phyloP scores from a whole-genome alignment of 2,113 vertebrate species.

The Pelmatolapia mariae region DNA sequence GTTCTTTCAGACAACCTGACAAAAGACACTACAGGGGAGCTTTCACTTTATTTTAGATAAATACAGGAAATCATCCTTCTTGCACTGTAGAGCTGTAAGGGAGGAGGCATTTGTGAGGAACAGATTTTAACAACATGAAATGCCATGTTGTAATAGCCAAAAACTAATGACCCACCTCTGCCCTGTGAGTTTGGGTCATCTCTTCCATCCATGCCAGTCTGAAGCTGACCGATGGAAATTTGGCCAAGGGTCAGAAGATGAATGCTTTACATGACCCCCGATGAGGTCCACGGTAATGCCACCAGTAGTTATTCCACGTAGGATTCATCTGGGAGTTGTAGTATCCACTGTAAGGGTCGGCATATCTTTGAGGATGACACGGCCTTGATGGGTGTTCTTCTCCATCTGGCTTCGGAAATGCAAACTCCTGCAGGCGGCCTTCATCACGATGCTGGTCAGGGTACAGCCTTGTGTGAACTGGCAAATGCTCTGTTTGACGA shows the following conservation, averaged over 20 bases:
- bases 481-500: not conserved
- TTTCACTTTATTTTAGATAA: not conserved
- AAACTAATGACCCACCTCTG: not conserved
- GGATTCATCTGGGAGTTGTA: not conserved
- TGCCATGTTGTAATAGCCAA: not conserved
- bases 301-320: not conserved
- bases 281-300: not conserved
- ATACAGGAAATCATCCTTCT: not conserved
- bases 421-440: not conserved
- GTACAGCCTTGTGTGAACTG: not conserved
- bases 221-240: not conserved
- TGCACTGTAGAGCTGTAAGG: not conserved
- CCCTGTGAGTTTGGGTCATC: not conserved
- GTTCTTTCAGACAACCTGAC: not conserved
- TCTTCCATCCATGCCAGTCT: not conserved
- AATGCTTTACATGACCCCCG: not conserved
- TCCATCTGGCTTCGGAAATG: not conserved
- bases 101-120: not conserved
- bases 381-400: not conserved
- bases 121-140: not conserved
- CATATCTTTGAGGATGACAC: not conserved
- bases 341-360: not conserved
- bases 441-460: not conserved
- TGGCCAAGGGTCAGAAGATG: not conserved
- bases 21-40: not conserved